A percentile compares a stretch with the other conserved stretches of the same genome.
Evolutionary conservation across 2,113 vertebrate species (phyloP).

Genomic region (Synchiropus splendidus): DNA sequence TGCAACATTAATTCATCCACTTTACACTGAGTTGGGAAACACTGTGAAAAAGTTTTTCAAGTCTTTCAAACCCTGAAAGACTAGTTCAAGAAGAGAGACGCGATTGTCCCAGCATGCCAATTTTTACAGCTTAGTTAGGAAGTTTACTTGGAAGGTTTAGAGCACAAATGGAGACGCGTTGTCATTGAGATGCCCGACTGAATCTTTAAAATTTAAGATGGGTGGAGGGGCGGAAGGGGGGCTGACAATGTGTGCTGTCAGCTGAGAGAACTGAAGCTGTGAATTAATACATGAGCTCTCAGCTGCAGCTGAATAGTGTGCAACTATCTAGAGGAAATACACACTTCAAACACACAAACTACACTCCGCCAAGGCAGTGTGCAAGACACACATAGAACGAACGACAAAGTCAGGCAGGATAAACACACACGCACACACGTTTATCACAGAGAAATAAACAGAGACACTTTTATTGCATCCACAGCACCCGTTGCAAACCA

Average conservation of each 20-base stretch:
- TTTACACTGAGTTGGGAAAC: slow-evolving; percentile 21
- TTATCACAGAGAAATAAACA: slow-evolving; percentile 23
- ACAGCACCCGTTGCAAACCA: too few relatives aligned
- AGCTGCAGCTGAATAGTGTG: slow-evolving; percentile 16
- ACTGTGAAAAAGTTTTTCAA: slow-evolving; percentile 52
- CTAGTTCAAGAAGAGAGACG: slow-evolving; percentile 43
- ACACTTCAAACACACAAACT: slow-evolving; percentile 3
- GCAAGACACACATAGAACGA: neutral
- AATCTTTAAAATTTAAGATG: slow-evolving; percentile 57
- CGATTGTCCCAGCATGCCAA: slow-evolving; percentile 55
- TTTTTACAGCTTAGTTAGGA: slow-evolving; percentile 49
- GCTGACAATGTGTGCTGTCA: slow-evolving; percentile 42
- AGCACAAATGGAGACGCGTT: slow-evolving; percentile 49
- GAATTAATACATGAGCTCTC: slow-evolving; percentile 22
- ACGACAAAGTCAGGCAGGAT: neutral
- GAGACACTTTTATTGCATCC: slow-evolving; percentile 14
- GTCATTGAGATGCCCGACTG: slow-evolving; percentile 58
- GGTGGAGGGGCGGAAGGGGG: slow-evolving; percentile 4
- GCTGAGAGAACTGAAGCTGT: slow-evolving; percentile 35
- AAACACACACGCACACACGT: slow-evolving; percentile 9
- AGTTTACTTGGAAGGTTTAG: slow-evolving; percentile 31
- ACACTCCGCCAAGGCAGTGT: slow-evolving; percentile 1
- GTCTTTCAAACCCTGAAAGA: slow-evolving; percentile 49
- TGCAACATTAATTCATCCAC: slow-evolving; percentile 1
- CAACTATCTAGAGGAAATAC: slow-evolving; percentile 10